These are phyloP conservation scores for Opisthograptis luteolata DNA, from an alignment of 2,888 invertebrate species.

Conservation along the genomic window DNA sequence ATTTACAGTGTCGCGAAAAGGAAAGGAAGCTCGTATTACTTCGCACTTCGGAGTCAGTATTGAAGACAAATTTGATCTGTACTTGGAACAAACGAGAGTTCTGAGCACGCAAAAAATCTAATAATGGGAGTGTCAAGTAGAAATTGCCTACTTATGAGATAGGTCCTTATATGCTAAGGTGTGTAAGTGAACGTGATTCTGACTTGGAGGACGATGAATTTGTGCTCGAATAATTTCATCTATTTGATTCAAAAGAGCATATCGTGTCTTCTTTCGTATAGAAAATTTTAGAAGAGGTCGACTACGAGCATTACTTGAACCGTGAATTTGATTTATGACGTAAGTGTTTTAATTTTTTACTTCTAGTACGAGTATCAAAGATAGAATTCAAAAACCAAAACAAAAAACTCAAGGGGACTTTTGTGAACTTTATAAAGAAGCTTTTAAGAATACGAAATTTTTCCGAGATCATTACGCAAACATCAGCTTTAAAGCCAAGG, in stretches of 20 bases:
- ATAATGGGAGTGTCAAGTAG: conserved; percentile 21
- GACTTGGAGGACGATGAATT: conserved; percentile 20
- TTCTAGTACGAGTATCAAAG: no score
- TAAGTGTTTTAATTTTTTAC: no score
- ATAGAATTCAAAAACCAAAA: not conserved
- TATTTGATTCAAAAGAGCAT: not conserved
- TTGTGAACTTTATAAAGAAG: not conserved
- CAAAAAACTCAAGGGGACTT: not conserved
- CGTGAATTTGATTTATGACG: no score
- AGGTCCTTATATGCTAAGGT: no score
- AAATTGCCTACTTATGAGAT: conserved; percentile 10
- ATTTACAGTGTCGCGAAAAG: no score
- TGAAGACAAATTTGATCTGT: conserved; percentile 3
- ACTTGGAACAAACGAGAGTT: conserved; percentile 2
- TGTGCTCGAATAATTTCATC: conserved; percentile 20
- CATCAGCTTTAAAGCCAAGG: conserved; percentile 13
- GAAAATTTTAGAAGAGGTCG: no score
- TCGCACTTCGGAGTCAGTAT: conserved; percentile 1
- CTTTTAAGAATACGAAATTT: conserved; percentile 13
- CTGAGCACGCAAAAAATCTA: conserved; percentile 15
- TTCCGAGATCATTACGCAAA: conserved; percentile 14
- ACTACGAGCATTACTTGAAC: no score
- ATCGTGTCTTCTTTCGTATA: not conserved
- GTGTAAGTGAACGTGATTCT: conserved; percentile 15
- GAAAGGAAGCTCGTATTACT: conserved; percentile 9